Percentiles rank a stretch among this genome's conserved stretches.
phyloP scores from a whole-genome alignment of 2,888 invertebrate species.

The Zelleria hepariella region DNA sequence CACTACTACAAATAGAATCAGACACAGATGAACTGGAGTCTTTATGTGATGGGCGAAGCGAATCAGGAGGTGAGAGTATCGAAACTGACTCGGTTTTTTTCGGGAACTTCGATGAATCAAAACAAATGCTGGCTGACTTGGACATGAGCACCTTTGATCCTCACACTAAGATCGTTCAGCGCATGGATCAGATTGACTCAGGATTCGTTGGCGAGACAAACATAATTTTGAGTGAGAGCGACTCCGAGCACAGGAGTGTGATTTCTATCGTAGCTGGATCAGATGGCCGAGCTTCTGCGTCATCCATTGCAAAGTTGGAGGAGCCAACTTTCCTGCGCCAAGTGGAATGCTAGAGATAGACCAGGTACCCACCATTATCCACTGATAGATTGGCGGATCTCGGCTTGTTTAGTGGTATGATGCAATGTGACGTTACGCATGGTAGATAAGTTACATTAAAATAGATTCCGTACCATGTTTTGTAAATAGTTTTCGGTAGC shows the following conservation, averaged over 20 bases:
- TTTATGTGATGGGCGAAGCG: constrained; percentile 83
- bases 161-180: constrained; percentile 25
- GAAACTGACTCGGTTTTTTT: constrained; percentile 91
- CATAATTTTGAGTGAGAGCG: constrained; percentile 62
- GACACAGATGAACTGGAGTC: constrained; percentile 84
- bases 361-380: too few relatives aligned
- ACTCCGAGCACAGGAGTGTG: constrained; percentile 63
- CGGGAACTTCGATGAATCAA: constrained; percentile 75
- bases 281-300: constrained; percentile 44
- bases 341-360: constrained; percentile 44
- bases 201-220: constrained; percentile 62
- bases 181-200: constrained; percentile 57
- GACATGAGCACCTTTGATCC: constrained; percentile 39
- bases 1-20: constrained; percentile 55
- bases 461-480: background rate
- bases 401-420: too few relatives aligned
- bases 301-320: constrained; percentile 45
- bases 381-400: too few relatives aligned
- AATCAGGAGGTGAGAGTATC: constrained; percentile 88
- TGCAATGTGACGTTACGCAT: background rate
- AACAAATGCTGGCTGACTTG: constrained; percentile 52
- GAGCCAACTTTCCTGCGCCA: constrained; percentile 49
- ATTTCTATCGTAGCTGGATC: constrained; percentile 60
- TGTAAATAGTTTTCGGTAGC: background rate
- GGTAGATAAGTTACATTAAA: background rate